Conservation (phyloP, 92 coral and sea anemone genomes). For the Virgularia gustaviana region DNA sequence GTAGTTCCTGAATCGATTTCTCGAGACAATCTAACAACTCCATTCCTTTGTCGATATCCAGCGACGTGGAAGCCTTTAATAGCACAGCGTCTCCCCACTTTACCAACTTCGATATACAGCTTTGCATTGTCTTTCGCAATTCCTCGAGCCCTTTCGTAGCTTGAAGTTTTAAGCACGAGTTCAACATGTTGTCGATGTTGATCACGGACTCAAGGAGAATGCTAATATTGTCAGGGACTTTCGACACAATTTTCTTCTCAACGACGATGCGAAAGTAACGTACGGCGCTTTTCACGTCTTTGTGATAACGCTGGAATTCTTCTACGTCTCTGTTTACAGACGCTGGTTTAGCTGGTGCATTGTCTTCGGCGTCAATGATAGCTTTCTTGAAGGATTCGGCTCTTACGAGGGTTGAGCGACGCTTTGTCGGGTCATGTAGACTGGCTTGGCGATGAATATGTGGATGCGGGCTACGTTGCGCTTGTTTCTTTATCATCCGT, state of each 20-base stretch:
- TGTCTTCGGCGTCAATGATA: not conserved
- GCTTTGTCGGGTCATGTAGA: slow-evolving; percentile 8
- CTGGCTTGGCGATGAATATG: slow-evolving; percentile 27
- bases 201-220: slow-evolving; percentile 86
- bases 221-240: slow-evolving; percentile 87
- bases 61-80: slow-evolving; percentile 74
- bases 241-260: slow-evolving; percentile 80
- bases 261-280: slow-evolving; percentile 75
- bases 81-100: slow-evolving; percentile 88
- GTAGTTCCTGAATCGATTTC: slow-evolving; percentile 70
- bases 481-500: slow-evolving; percentile 36
- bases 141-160: slow-evolving; percentile 63
- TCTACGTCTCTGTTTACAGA: slow-evolving; percentile 66
- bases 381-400: slow-evolving; percentile 39
- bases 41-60: slow-evolving; percentile 77
- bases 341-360: not conserved
- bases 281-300: slow-evolving; percentile 77
- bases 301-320: slow-evolving; percentile 73
- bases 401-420: slow-evolving; percentile 15
- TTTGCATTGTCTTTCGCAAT: slow-evolving; percentile 75
- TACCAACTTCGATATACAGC: slow-evolving; percentile 69
- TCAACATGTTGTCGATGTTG: slow-evolving; percentile 82
- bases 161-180: slow-evolving; percentile 77
- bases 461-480: slow-evolving; percentile 24
- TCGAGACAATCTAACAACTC: slow-evolving; percentile 63